Percentiles rank a stretch among this genome's conserved stretches.
Conservation (phyloP, 2,888 invertebrate species). For the Synergus gifuensis region DNA sequence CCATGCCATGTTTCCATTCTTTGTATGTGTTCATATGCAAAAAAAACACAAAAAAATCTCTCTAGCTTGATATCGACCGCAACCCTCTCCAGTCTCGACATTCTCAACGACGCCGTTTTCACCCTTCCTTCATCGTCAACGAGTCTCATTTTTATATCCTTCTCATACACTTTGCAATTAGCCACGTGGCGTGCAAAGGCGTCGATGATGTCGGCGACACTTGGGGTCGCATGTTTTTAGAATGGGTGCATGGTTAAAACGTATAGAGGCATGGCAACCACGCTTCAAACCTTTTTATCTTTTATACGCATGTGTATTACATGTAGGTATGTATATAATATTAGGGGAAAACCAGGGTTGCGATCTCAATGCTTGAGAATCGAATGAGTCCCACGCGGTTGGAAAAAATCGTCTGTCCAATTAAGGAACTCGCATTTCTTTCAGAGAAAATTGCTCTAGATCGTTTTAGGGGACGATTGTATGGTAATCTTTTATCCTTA, state of each 20-base stretch:
- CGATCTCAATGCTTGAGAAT: constrained; percentile 21
- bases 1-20: constrained; percentile 23
- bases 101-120: constrained; percentile 58
- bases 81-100: constrained; percentile 55
- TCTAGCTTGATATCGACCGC: constrained; percentile 59
- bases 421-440: neutral
- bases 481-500: neutral
- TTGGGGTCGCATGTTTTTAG: constrained; percentile 16
- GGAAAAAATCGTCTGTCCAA: neutral
- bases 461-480: neutral
- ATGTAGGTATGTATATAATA: neutral
- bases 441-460: neutral
- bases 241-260: neutral
- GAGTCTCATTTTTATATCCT: constrained; percentile 33
- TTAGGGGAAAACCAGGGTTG: constrained; percentile 23
- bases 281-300: neutral
- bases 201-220: constrained; percentile 39
- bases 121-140: constrained; percentile 51
- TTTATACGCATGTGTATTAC: constrained; percentile 26
- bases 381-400: constrained; percentile 1
- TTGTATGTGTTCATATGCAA: constrained; percentile 23
- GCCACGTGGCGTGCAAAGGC: constrained; percentile 26
- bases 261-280: constrained; percentile 19
- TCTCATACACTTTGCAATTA: constrained; percentile 34
- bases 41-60: constrained; percentile 1